Conservation (phyloP, 2,888 invertebrate genomes). For the Xylophagus ater region DNA sequence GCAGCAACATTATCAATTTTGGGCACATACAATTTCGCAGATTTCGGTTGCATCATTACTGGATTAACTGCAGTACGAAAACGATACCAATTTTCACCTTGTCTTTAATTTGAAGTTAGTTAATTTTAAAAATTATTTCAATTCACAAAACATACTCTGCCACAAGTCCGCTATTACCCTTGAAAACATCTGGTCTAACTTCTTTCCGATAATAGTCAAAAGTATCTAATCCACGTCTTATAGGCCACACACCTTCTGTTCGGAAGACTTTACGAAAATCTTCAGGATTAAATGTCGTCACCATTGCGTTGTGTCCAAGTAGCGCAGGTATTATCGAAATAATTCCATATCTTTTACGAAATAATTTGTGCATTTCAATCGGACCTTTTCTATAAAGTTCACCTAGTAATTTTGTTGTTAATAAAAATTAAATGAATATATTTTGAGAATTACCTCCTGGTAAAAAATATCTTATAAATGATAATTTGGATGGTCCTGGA, state of each 20-base stretch:
- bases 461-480: constrained; percentile 23
- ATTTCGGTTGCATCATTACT: constrained; percentile 51
- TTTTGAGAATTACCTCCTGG: too few species aligned
- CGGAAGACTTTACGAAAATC: constrained; percentile 41
- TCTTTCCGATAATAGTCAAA: constrained; percentile 34
- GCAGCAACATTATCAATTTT: constrained; percentile 33
- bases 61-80: constrained; percentile 58
- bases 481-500: constrained; percentile 26
- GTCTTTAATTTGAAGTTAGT: constrained; percentile 24
- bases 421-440: too few species aligned
- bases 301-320: constrained; percentile 23
- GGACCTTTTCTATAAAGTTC: constrained; percentile 19
- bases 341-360: constrained; percentile 25
- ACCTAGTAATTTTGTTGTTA: too few species aligned
- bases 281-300: constrained; percentile 41
- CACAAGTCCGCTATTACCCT: constrained; percentile 20
- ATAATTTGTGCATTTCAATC: constrained; percentile 4
- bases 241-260: constrained; percentile 40
- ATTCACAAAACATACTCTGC: constrained; percentile 18
- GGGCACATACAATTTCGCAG: constrained; percentile 43
- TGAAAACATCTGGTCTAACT: constrained; percentile 23
- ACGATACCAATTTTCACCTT: constrained; percentile 55
- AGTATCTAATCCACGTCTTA: constrained; percentile 32
- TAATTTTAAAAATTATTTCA: not conserved
- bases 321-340: constrained; percentile 32